Evolutionary conservation across 2,113 vertebrate genomes (phyloP), one percentile per base, ranked within the genome.

Genomic region (Heliornis fulica): DNA sequence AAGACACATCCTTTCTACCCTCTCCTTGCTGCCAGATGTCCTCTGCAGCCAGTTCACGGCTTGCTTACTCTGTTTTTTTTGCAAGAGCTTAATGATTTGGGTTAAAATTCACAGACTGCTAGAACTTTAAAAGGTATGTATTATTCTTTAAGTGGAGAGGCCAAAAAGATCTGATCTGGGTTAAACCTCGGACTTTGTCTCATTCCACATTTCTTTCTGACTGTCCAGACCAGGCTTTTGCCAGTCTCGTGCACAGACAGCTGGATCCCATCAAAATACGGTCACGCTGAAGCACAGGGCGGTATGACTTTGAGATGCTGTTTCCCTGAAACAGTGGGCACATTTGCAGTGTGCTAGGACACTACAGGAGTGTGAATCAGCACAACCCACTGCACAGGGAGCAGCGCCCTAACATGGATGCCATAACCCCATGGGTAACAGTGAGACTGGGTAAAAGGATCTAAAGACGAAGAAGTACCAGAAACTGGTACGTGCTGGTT

Each of bases 21-120:
- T 70, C 86, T 86, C 86, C 71, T 91, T 93, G 82, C 90, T 92
- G 85, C 83, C 90, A 95, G 92, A 93, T 94, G 92, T 95, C 82
- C 84, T 93, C 87, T 79, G 74, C 66, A 86, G 68, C 54, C 56
- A 71, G 36, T 68, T 71, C 48, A 23, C 5, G n/a, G 83, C 72
- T 93, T 92, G 80, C n/a, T n/a, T 26, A 3, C 69, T 93, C 83
- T 46, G 38, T 59, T 28, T 66, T 28, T 66, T 83, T 89, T 5
- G 11, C 31, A 43, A 74, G 3, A 56, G 51, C 40, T 59, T 63
- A 60, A 64, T 14, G 38, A 51, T 60, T 81, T 75, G 60, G 46
- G 51, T 81, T 71, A 70, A 83, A 89, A 71, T 23, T 85, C 59
- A 31, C 15, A 20, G 54, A 26, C 13, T 31, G 19, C 32, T 54